Conservation (phyloP, 2,888 invertebrate genomes). For the Eupithecia abbreviata region DNA sequence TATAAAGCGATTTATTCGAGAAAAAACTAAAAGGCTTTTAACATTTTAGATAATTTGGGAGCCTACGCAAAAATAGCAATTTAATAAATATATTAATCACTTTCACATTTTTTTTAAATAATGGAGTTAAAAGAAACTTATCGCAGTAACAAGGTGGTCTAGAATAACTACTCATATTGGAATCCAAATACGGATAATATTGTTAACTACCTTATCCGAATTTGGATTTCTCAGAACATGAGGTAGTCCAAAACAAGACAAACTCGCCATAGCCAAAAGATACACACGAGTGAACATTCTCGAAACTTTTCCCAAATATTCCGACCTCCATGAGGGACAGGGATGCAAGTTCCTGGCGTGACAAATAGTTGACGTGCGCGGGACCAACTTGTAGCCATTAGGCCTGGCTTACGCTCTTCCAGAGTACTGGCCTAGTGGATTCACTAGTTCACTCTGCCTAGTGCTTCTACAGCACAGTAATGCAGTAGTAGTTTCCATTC, state of each 20-base stretch:
- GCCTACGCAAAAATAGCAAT: neutral
- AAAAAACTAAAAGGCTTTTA: neutral
- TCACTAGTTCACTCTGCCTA: too few species aligned
- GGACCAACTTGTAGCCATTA: neutral
- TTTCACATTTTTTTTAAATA: neutral
- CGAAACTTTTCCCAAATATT: conserved; percentile 1
- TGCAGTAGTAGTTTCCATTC: too few species aligned
- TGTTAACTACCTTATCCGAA: too few species aligned
- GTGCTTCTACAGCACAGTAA: too few species aligned
- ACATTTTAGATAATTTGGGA: neutral
- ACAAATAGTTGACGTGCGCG: conserved; percentile 28
- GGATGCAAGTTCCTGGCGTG: conserved; percentile 17
- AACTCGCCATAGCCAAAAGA: neutral
- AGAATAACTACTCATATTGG: neutral
- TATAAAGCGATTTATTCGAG: neutral
- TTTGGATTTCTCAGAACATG: neutral
- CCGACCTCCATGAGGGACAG: neutral
- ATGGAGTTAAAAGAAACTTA: neutral
- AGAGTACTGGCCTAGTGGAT: neutral
- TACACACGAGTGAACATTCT: neutral
- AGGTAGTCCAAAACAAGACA: neutral
- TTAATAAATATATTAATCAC: neutral
- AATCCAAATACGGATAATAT: neutral
- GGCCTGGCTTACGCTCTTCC: neutral
- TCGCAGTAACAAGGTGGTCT: neutral